phyloP scores from a whole-genome alignment of 2,888 invertebrate genomes.

The Leucophenga montana region DNA sequence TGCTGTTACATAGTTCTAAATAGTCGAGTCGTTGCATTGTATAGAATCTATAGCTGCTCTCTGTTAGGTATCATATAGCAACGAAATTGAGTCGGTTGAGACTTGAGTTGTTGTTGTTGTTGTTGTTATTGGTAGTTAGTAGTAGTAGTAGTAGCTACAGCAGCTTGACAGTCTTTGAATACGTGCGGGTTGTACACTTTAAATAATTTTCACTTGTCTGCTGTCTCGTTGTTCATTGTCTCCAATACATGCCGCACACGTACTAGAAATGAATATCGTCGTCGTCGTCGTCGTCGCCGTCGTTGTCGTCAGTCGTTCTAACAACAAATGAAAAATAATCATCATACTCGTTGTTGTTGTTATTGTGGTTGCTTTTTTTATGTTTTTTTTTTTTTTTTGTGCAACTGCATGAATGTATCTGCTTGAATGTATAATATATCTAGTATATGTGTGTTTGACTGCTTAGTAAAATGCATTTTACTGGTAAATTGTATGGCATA shows the following conservation, averaged over 20 bases:
- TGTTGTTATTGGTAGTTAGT: background rate
- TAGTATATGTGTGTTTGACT: conserved; percentile 46
- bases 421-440: conserved; percentile 13
- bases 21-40: background rate
- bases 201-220: conserved; percentile 53
- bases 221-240: background rate
- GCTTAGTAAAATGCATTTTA: conserved; percentile 56
- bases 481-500: conserved; percentile 48
- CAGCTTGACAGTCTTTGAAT: conserved; percentile 11
- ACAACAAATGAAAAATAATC: conserved; percentile 27
- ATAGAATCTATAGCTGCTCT: background rate
- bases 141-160: background rate
- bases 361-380: no score
- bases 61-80: background rate
- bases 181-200: conserved; percentile 37
- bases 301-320: background rate
- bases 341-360: background rate
- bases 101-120: background rate
- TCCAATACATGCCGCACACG: background rate
- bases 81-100: background rate
- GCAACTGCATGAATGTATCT: conserved; percentile 30
- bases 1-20: conserved; percentile 31
- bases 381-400: no score
- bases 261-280: background rate
- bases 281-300: conserved; percentile 2